Conservation (phyloP, 2,888 invertebrate species). For the Ypsolopha scabrella region DNA sequence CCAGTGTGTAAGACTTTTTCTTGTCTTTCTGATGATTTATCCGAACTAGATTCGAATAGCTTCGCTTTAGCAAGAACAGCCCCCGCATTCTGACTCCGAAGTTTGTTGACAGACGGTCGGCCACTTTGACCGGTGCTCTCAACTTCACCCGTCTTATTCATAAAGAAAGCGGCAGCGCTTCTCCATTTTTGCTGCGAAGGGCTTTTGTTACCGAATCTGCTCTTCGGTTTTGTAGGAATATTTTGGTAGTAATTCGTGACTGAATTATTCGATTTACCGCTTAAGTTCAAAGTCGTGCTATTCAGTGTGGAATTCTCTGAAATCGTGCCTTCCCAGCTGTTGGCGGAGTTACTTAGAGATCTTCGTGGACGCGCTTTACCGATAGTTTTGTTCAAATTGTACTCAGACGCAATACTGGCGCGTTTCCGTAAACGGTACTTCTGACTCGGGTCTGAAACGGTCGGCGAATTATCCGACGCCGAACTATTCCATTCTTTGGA, state of each 20-base stretch:
- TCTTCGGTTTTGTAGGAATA: constrained; percentile 22
- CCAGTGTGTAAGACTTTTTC: constrained; percentile 37
- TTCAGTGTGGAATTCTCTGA: constrained; percentile 35
- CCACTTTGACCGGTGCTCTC: constrained; percentile 63
- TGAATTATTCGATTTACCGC: constrained; percentile 29
- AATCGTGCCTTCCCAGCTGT: constrained; percentile 33
- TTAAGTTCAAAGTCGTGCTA: constrained; percentile 34
- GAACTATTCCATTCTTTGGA: constrained; percentile 9
- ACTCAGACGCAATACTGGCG: constrained; percentile 8
- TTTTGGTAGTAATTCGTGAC: constrained; percentile 34
- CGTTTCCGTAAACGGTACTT: constrained; percentile 12
- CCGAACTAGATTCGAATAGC: constrained; percentile 74
- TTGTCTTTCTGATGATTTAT: constrained; percentile 51
- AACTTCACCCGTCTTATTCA: constrained; percentile 58
- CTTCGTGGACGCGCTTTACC: constrained; percentile 7
- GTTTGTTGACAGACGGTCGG: constrained; percentile 78
- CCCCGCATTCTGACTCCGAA: constrained; percentile 81
- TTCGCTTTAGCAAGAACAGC: constrained; percentile 85
- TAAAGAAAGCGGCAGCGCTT: constrained; percentile 67
- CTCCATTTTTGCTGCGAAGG: constrained; percentile 59
- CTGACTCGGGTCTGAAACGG: constrained; percentile 8
- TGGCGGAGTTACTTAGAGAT: constrained; percentile 12
- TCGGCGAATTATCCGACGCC: constrained; percentile 7
- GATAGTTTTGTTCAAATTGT: constrained; percentile 8
- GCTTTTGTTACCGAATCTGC: constrained; percentile 27